Evolutionary conservation across 2,113 vertebrate species (phyloP).

Genomic region (Pelusios castaneus): DNA sequence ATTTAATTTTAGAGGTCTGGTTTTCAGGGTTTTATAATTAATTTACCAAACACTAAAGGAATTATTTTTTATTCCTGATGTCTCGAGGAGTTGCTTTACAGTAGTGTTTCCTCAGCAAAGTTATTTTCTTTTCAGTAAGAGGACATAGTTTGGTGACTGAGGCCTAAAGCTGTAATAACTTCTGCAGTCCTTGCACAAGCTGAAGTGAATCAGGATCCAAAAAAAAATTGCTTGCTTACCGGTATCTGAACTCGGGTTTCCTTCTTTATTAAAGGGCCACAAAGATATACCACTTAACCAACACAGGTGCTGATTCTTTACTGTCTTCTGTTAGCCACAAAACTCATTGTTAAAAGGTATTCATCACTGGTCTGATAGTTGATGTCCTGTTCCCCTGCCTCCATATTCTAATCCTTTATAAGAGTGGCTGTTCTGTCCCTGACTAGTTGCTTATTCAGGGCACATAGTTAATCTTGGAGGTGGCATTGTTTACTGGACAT

Average conservation of each 20-base stretch:
- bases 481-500: slow-evolving; percentile 62
- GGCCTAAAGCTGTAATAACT: slow-evolving; percentile 38
- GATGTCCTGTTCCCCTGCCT: neutral
- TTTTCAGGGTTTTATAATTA: neutral
- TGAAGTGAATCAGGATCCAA: neutral
- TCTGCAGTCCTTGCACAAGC: neutral
- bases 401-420: neutral
- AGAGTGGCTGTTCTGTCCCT: neutral
- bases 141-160: neutral
- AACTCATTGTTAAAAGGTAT: neutral
- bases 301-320: neutral
- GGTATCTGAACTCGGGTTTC: neutral
- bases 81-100: neutral
- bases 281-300: neutral
- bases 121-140: neutral
- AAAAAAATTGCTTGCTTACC: neutral
- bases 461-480: slow-evolving; percentile 51
- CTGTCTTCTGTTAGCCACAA: neutral
- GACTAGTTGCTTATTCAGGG: slow-evolving; percentile 19
- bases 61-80: neutral
- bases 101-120: slow-evolving; percentile 2
- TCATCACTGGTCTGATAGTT: neutral
- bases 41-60: neutral
- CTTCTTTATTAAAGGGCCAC: neutral
- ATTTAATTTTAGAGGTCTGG: neutral